A percentile compares a stretch with the other conserved stretches of the same genome.
Evolutionary conservation across 2,113 vertebrate genomes (phyloP).

Genomic region (Phalacrocorax pelagicus): DNA sequence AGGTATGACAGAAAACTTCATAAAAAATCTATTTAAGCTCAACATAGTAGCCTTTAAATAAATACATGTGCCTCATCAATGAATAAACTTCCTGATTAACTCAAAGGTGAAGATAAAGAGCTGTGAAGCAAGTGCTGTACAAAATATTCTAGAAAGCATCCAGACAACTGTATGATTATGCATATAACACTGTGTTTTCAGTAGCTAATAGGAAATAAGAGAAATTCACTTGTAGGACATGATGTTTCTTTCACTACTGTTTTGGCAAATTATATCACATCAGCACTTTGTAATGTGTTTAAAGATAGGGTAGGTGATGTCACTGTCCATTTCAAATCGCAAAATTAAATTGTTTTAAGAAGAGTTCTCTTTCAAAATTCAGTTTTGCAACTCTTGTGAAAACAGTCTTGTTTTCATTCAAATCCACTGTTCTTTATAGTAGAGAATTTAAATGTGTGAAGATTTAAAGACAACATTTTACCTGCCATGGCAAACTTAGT

Average conservation of each 20-base stretch:
- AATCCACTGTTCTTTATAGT: neutral
- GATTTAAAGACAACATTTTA: neutral
- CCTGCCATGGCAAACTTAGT: neutral
- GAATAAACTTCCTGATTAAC: neutral
- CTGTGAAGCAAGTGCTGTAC: neutral
- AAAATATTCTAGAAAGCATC: neutral
- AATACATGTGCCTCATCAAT: neutral
- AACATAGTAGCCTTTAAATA: neutral
- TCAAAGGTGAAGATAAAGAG: neutral
- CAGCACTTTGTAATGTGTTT: neutral
- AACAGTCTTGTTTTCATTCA: neutral
- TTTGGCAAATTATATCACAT: neutral
- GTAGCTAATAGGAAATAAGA: neutral
- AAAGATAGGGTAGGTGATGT: neutral
- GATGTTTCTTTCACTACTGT: neutral
- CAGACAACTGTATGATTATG: neutral
- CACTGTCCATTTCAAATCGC: neutral
- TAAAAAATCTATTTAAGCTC: neutral
- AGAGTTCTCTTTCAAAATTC: neutral
- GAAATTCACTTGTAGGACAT: neutral
- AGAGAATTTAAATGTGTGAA: neutral
- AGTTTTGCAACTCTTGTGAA: neutral
- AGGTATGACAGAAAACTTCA: neutral
- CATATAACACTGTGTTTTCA: neutral
- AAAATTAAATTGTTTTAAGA: neutral